Base-by-base conservation (phyloP, 2,888 invertebrate species). In the Drosophila sordidula region DNA sequence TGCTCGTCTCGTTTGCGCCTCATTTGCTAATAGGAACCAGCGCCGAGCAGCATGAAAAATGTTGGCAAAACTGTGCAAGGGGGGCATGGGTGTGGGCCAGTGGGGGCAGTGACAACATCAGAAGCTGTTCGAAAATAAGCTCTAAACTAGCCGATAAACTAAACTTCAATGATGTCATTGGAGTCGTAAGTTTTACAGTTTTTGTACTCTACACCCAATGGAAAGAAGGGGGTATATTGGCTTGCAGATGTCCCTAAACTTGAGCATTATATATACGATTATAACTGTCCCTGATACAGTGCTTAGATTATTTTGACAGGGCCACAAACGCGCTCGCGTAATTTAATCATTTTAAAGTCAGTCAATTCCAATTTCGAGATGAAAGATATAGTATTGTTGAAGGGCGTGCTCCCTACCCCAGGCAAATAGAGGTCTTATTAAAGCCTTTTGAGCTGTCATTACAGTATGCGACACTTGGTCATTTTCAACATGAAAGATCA, bases 81-180 rank as follows among this genome's bases (percentile, higher is more conserved):
- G n/a, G 25, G 38, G 34, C 18, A 18, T 42, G 25, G n/a, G 8
- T 12, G 25, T 0, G 9, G 11, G 6, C 38, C 8, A 9, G 26
- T 26, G 16, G 0, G 2, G 14, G 45, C 77, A 66, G 71, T 76
- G 74, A 74, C 74, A 74, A 76, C 74, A 76, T 71, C 74, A 70
- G 66, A 61, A 61, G 66, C 55, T 50, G 56, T 11, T 62, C 44
- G 25, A 39, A 65, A 69, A 49, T 26, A n/a, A 57, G 49, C 52
- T 57, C 47, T 29, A 45, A 57, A 44, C 56, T 63, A 18, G 42
- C 41, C 41, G 34, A 70, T 54, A 45, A 59, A 45, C 74, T 16
- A 41, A 59, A 50, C 44, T 57, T 25, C 70, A 51, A 70, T 72
- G 69, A 72, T 74, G 72, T 75, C 72, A 74, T 63, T 69, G 44